A percentile compares a stretch with the other conserved stretches of the same genome.
These are phyloP conservation scores for Pollicipes pollicipes DNA, from an alignment of 1,140 invertebrate species.

Conservation along the genomic window DNA sequence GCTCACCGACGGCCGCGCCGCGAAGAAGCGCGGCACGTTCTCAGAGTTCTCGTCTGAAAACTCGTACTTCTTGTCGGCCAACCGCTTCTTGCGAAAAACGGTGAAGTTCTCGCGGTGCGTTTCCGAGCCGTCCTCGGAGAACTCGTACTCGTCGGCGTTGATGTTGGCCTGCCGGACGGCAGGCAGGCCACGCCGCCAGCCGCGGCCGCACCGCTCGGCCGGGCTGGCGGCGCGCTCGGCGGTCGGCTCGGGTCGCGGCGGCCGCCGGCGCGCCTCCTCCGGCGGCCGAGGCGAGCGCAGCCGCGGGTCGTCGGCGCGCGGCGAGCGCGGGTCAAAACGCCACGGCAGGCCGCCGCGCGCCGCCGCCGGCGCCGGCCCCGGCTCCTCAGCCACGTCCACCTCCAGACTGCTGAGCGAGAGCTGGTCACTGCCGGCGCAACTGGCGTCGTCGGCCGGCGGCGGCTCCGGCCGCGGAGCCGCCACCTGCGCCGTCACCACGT, in stretches of 20 bases:
- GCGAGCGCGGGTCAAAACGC: neutral
- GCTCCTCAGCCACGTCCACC: conserved; percentile 1
- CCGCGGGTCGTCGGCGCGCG: neutral
- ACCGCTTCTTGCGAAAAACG: conserved; percentile 30
- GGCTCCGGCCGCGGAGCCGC: neutral
- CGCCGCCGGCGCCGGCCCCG: neutral
- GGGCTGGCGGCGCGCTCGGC: conserved; percentile 3
- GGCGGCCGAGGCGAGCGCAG: neutral
- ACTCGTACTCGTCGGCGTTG: conserved; percentile 57
- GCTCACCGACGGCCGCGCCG: neutral
- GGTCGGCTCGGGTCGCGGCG: neutral
- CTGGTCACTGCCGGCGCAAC: neutral
- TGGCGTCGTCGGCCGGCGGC: neutral
- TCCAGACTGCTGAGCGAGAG: neutral
- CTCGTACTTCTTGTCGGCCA: conserved; percentile 82
- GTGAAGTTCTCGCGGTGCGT: conserved; percentile 42
- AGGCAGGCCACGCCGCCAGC: conserved; percentile 16
- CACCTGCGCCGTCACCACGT: conserved; percentile 31
- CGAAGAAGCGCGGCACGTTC: conserved; percentile 29
- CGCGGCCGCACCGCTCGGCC: conserved; percentile 5
- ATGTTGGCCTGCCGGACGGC: neutral
- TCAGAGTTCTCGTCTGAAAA: conserved; percentile 57
- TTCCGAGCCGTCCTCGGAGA: conserved; percentile 53
- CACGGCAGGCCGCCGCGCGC: neutral
- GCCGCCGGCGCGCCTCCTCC: neutral